Conservation (phyloP, 2,797 vertebrate genomes). For the Falco biarmicus region DNA sequence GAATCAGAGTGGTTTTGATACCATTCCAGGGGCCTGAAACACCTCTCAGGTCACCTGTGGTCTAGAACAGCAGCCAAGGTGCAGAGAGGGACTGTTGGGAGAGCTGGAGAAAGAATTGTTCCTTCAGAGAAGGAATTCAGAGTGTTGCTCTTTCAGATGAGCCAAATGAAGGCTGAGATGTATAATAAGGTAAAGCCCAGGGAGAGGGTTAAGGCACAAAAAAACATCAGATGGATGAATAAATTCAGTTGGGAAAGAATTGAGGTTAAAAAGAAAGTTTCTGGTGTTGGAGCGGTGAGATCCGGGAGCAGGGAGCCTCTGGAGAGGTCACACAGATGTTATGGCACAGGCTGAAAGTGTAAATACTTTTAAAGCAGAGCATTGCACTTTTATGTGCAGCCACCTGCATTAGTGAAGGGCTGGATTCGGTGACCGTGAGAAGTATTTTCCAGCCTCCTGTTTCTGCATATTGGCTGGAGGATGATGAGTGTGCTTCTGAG, state of each 20-base stretch:
- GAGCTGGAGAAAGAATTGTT: background rate
- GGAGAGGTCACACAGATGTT: background rate
- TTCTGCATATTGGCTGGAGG: background rate
- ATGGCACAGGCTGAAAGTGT: background rate
- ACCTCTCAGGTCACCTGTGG: background rate
- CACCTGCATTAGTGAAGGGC: background rate
- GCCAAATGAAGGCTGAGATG: background rate
- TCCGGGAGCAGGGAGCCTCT: background rate
- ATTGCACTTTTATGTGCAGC: background rate
- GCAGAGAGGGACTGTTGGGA: background rate
- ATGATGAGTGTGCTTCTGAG: background rate
- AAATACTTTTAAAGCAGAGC: background rate
- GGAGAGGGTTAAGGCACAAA: background rate
- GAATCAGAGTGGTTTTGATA: background rate
- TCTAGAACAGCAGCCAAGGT: background rate
- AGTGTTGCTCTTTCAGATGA: background rate
- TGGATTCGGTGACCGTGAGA: background rate
- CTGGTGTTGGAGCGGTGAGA: background rate
- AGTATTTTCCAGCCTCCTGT: background rate
- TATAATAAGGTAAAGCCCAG: background rate
- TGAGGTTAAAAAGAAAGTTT: background rate
- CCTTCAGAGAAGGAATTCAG: background rate
- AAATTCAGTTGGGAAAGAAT: background rate
- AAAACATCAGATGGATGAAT: background rate
- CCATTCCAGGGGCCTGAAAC: background rate